Conservation (phyloP, 2,888 invertebrate genomes). For the Nephrotoma guestfalica region DNA sequence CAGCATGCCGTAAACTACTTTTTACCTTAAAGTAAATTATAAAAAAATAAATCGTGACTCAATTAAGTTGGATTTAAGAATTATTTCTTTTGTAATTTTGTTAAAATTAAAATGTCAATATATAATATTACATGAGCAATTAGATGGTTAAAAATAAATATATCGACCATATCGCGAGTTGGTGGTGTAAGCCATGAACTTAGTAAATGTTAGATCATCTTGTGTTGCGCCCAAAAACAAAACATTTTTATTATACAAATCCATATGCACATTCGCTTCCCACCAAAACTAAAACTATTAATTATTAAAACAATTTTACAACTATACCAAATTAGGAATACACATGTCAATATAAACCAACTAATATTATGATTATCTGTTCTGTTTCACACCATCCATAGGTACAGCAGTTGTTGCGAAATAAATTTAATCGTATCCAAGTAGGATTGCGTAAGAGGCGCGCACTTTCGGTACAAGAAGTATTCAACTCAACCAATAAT, state of each 20-base stretch:
- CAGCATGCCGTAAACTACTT: background rate
- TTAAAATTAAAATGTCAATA: background rate
- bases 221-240: background rate
- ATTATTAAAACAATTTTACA: background rate
- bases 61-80: background rate
- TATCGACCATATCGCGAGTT: background rate
- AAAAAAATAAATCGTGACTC: background rate
- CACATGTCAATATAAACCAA: background rate
- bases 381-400: background rate
- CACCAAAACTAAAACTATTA: background rate
- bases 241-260: background rate
- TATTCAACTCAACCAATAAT: slow-evolving; percentile 28
- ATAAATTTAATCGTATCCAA: slow-evolving; percentile 54
- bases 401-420: slow-evolving; percentile 37
- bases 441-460: slow-evolving; percentile 50
- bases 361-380: background rate
- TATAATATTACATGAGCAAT: background rate
- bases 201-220: background rate
- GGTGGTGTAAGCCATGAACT: background rate
- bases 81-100: background rate
- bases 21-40: background rate
- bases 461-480: slow-evolving; percentile 54
- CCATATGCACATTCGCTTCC: background rate
- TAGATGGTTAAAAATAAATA: background rate
- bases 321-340: background rate